These are phyloP conservation scores for Oreohelix idahoensis DNA, from an alignment of 1,140 invertebrate species.

Conservation along the genomic window DNA sequence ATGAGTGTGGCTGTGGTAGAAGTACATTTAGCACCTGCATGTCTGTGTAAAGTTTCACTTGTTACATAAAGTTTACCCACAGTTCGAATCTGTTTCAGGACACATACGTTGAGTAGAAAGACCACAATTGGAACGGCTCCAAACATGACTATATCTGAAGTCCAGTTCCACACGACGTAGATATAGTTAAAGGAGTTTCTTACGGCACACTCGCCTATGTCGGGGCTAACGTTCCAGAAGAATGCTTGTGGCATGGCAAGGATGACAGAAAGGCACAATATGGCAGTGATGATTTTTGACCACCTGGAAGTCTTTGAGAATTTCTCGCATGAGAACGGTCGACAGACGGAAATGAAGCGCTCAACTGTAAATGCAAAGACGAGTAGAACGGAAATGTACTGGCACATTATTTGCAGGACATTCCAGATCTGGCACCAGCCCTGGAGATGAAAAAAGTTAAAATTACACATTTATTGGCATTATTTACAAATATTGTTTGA, in stretches of 20 bases:
- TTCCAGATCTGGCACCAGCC: slow-evolving; percentile 54
- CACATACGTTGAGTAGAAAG: slow-evolving; percentile 58
- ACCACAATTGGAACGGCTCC: slow-evolving; percentile 46
- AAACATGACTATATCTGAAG: slow-evolving; percentile 58
- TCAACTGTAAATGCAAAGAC: slow-evolving; percentile 89
- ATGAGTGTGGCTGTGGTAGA: slow-evolving; percentile 52
- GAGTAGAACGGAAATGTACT: slow-evolving; percentile 59
- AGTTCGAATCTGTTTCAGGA: slow-evolving; percentile 52
- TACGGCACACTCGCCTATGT: slow-evolving; percentile 42
- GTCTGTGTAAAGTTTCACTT: slow-evolving; percentile 17
- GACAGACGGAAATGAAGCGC: slow-evolving; percentile 92
- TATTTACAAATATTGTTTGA: too few relatives aligned
- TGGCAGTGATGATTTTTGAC: slow-evolving; percentile 47
- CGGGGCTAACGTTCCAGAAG: slow-evolving; percentile 53
- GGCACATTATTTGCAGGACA: slow-evolving; percentile 49
- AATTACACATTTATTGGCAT: too few relatives aligned
- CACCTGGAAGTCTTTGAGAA: slow-evolving; percentile 50
- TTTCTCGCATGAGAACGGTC: slow-evolving; percentile 78
- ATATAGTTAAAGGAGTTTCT: slow-evolving; percentile 27
- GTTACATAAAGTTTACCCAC: slow-evolving; percentile 42
- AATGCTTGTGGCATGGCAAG: slow-evolving; percentile 55
- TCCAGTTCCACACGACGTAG: slow-evolving; percentile 57
- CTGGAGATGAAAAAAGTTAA: background rate
- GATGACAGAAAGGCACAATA: slow-evolving; percentile 42
- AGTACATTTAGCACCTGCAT: slow-evolving; percentile 30